Evolutionary conservation across 2,888 invertebrate genomes (phyloP), one percentile per base, ranked within the genome.

Genomic region (Oscheius onirici): DNA sequence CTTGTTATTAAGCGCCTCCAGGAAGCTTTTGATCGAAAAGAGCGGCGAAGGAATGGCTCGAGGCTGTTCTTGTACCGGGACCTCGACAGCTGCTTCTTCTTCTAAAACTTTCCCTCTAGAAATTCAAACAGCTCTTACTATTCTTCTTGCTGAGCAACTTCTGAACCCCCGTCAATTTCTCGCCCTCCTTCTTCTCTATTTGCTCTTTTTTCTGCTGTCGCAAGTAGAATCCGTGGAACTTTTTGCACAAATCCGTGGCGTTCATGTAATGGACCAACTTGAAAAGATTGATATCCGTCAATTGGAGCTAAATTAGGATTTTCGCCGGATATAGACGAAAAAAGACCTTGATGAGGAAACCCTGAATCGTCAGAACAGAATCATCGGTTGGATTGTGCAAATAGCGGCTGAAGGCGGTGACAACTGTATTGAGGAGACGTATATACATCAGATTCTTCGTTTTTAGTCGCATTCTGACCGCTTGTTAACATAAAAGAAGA

Each of bases 241-340:
- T 84, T 51, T 76, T 76, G 72, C 83, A 83, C 41, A 84, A 43
- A 67, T 83, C 78, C 10, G 77, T 78, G 34, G 72, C 72, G 40
- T 84, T 82, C 40, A 84, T 73, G 67, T 84, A 84, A n/a, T 67
- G 63, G 10, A 77, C 67, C 40, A 84, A 66, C 54, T 82, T 76
- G 82, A 80, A 83, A 8, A 83, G 68, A 58, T 83, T 80, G n/a
- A 84, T 69, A 10, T 82, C 80, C 13, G 75, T 52, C 34, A 82
- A 73, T 28, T 74, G 71, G 46, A 82, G 67, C 80, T 80, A 49
- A 74, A 80, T 52, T 3, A 34, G 5, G 11, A 20, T 24, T 24
- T 54, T 54, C 20, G 10, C 20, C 20, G 5, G n/a, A n/a, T n/a
- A n/a, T n/a, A n/a, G n/a, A n/a, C n/a, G n/a, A n/a, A n/a, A n/a